A percentile compares a stretch with the other conserved stretches of the same genome.
Evolutionary conservation across 2,888 invertebrate genomes (phyloP).

Genomic region (Pseudococcus viburni): DNA sequence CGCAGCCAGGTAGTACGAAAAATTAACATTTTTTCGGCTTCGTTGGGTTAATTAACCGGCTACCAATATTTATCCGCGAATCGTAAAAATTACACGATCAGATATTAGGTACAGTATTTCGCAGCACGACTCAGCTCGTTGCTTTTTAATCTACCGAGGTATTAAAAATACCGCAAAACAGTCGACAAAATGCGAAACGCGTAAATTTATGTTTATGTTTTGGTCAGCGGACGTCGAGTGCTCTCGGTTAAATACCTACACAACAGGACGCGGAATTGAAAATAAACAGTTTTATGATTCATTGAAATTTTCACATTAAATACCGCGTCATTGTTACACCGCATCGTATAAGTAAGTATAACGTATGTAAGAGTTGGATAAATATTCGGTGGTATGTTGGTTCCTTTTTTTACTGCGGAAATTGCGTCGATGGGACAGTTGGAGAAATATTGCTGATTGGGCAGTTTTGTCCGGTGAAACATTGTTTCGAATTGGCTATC

Average conservation of each 20-base stretch:
- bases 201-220: conserved; percentile 51
- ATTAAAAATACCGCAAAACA: conserved; percentile 31
- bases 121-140: background rate
- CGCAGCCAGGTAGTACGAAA: background rate
- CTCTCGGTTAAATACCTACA: background rate
- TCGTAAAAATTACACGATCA: conserved; percentile 46
- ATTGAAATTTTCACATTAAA: conserved; percentile 35
- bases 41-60: conserved; percentile 10
- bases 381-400: background rate
- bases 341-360: background rate
- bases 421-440: background rate
- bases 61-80: background rate
- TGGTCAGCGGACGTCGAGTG: background rate
- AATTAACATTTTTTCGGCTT: conserved; percentile 36
- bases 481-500: background rate
- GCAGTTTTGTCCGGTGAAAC: background rate
- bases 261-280: conserved; percentile 28
- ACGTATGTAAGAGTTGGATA: background rate
- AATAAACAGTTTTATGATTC: conserved; percentile 52
- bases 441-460: background rate
- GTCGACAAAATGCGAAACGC: conserved; percentile 23
- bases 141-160: conserved; percentile 11
- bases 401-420: conserved; percentile 14
- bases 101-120: background rate
- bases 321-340: conserved; percentile 5